Base-by-base conservation (phyloP, 2,888 invertebrate genomes). In the Steromphala cineraria region DNA sequence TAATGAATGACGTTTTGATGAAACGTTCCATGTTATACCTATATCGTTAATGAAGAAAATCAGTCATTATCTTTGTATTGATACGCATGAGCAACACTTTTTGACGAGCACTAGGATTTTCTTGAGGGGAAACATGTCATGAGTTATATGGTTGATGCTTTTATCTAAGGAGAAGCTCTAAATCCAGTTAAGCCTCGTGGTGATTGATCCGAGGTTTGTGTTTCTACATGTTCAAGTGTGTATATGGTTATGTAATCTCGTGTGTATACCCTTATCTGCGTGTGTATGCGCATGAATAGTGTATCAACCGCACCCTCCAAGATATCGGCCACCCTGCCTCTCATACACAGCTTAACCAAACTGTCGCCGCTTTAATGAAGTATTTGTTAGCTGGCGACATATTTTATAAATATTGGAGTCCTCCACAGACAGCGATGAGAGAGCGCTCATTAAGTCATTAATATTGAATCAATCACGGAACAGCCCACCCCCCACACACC, bases 341-440 rank as follows among this genome's bases (percentile, higher is more conserved):
- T 1, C 10, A 10, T 46, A 46, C 46, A 46, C 10, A 46, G 46
- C 46, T 10, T 17, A 40, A n/a, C 71, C 36, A 19, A 3, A 36
- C 71, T 40, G 71, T 71, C 71, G 71, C 31, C 71, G 36, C 31
- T 36, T 71, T 31, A 71, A 31, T 71, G 36, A 31, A 36, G 28
- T 36, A 36, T 71, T 71, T 71, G 71, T 71, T 71, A 71, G 24
- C 71, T 71, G 71, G 71, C 71, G 71, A 36, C 71, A 71, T 71
- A 71, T 71, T 71, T 71, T 71, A 71, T 71, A 71, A 36, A 71
- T 71, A 71, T 71, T 31, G 71, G 19, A 71, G 36, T 19, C 28
- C 40, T 17, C 40, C 71, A 36, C 71, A 71, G 71, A 71, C 71
- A 40, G 71, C 71, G 71, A 71, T 71, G 71, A 71, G 36, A 71